Percentiles rank a stretch among this genome's conserved stretches.
These are phyloP conservation scores for Alosa sapidissima DNA, from an alignment of 2,797 vertebrate species.

Conservation along the genomic window DNA sequence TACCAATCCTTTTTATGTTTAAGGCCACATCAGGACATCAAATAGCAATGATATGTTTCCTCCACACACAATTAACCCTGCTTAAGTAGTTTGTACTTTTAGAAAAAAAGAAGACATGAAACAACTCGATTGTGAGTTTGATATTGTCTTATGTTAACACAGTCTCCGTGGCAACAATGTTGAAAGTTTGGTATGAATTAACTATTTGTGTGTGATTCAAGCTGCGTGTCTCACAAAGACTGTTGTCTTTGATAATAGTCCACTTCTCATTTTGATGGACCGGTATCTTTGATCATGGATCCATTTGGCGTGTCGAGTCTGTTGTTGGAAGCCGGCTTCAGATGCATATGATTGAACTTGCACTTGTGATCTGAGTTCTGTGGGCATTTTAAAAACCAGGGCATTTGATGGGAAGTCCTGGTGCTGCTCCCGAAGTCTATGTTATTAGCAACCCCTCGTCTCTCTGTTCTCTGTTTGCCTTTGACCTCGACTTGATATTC, in stretches of 20 bases:
- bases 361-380: conserved; percentile 60
- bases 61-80: conserved; percentile 6
- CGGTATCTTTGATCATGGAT: not conserved
- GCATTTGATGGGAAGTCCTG: conserved; percentile 31
- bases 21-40: conserved; percentile 22
- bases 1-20: not conserved
- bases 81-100: conserved; percentile 9
- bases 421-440: conserved; percentile 61
- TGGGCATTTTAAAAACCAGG: conserved; percentile 36
- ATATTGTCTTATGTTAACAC: not conserved
- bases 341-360: conserved; percentile 29
- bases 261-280: conserved; percentile 12
- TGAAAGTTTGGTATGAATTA: not conserved
- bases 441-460: conserved; percentile 52
- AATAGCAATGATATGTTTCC: conserved; percentile 18
- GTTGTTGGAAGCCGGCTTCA: conserved; percentile 11
- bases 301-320: not conserved
- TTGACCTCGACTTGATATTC: not conserved
- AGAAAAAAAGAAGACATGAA: conserved; percentile 4
- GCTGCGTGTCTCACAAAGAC: not conserved
- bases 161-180: not conserved
- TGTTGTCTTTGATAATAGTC: conserved; percentile 11
- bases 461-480: not conserved
- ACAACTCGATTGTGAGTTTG: not conserved
- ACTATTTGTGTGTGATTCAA: not conserved